Conservation (phyloP, 1,140 invertebrate species). For the Drosophila truncata region DNA sequence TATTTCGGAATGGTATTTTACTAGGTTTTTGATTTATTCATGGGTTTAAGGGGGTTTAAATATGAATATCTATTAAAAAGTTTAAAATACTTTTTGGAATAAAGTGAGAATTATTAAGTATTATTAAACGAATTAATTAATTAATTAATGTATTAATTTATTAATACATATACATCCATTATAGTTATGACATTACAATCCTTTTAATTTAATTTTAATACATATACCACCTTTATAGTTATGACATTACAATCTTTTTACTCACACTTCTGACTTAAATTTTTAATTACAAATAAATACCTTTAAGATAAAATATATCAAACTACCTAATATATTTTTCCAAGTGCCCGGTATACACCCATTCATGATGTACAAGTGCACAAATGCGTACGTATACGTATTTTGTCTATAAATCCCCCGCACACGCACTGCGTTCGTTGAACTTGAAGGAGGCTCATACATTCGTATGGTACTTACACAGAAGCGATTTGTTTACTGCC, state of each 20-base stretch:
- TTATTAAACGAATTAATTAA: too few relatives aligned
- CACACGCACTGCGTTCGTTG: conserved; percentile 65
- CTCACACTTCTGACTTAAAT: not conserved
- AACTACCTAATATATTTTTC: not conserved
- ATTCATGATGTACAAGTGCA: conserved; percentile 27
- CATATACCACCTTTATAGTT: too few relatives aligned
- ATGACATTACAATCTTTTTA: too few relatives aligned
- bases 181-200: too few relatives aligned
- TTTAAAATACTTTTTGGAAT: too few relatives aligned
- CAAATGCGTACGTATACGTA: conserved; percentile 16
- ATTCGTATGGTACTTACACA: conserved; percentile 9
- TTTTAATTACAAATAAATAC: not conserved
- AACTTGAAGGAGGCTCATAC: conserved; percentile 38
- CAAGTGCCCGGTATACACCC: conserved; percentile 13
- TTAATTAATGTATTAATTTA: not conserved
- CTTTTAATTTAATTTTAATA: too few relatives aligned
- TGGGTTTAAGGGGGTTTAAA: not conserved
- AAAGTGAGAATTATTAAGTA: not conserved
- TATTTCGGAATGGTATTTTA: not conserved
- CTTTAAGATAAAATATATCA: not conserved
- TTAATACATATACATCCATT: not conserved
- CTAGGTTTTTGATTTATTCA: not conserved
- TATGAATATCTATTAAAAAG: too few relatives aligned
- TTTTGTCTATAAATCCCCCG: conserved; percentile 55
- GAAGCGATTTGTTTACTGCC: conserved; percentile 43